phyloP scores from a whole-genome alignment of 2,888 invertebrate genomes.

The Hymenopus coronatus region DNA sequence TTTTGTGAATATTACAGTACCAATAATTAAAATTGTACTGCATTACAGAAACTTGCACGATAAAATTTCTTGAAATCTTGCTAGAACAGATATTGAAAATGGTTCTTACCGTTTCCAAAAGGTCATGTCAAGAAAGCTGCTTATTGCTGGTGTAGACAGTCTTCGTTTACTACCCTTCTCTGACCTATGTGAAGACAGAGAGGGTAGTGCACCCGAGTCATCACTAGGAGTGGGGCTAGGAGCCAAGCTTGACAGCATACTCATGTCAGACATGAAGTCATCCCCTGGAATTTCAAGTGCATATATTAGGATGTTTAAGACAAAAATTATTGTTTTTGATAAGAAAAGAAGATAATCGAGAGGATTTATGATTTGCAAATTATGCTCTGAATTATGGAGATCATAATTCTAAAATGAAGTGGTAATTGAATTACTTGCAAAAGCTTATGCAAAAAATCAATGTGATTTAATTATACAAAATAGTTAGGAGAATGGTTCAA shows the following conservation, averaged over 20 bases:
- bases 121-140: constrained; percentile 61
- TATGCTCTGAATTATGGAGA: too few relatives aligned
- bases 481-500: too few relatives aligned
- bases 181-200: constrained; percentile 23
- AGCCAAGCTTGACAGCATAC: constrained; percentile 49
- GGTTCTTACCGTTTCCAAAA: constrained; percentile 63
- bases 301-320: not conserved
- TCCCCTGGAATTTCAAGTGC: constrained; percentile 40
- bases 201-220: constrained; percentile 38
- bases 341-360: too few relatives aligned
- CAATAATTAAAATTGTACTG: too few relatives aligned
- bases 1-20: too few relatives aligned
- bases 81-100: not conserved
- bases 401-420: too few relatives aligned
- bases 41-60: too few relatives aligned
- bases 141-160: constrained; percentile 41
- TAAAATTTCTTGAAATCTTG: too few relatives aligned
- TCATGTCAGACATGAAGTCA: constrained; percentile 46
- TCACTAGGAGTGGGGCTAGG: constrained; percentile 54
- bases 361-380: not conserved
- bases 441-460: too few relatives aligned
- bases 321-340: not conserved
- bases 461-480: too few relatives aligned
- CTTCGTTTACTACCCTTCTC: constrained; percentile 29
- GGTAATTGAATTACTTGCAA: too few relatives aligned